phyloP scores from a whole-genome alignment of 2,888 invertebrate species.

The Lucinisca nassula region DNA sequence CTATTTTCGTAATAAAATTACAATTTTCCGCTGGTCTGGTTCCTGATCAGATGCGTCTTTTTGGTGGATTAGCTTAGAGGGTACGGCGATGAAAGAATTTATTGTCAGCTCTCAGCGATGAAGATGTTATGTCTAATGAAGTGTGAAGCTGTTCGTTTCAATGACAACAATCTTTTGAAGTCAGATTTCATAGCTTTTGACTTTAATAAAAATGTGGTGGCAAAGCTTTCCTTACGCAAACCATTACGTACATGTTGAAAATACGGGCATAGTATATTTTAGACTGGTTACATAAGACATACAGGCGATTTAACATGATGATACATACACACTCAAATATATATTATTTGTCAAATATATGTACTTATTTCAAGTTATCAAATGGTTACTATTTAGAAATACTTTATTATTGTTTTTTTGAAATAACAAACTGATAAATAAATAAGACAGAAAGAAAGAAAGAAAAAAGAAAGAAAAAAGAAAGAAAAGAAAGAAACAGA shows the following conservation, averaged over 20 bases:
- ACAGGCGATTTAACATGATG: too few species aligned
- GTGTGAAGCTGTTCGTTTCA: constrained; percentile 43
- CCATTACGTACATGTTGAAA: not conserved
- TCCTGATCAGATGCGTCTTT: constrained; percentile 61
- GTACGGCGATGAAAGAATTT: constrained; percentile 48
- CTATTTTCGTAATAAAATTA: constrained; percentile 71
- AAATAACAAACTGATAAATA: too few species aligned
- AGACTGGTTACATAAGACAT: too few species aligned
- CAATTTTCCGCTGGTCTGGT: constrained; percentile 59
- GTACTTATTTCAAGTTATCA: too few species aligned
- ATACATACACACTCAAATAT: not conserved
- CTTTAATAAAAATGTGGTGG: not conserved
- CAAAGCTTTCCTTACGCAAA: not conserved
- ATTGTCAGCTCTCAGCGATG: constrained; percentile 59
- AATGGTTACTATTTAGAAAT: too few species aligned
- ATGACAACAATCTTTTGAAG: constrained; percentile 8
- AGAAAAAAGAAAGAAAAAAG: too few species aligned
- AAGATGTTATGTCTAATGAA: constrained; percentile 64
- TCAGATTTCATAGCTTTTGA: not conserved
- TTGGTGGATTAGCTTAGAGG: constrained; percentile 61
- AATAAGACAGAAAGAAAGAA: too few species aligned
- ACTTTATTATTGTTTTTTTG: too few species aligned
- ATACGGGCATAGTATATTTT: not conserved
- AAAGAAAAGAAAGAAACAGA: too few species aligned
- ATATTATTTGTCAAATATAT: not conserved